phyloP scores from a whole-genome alignment of 2,888 invertebrate species.

The Cabera pusaria region DNA sequence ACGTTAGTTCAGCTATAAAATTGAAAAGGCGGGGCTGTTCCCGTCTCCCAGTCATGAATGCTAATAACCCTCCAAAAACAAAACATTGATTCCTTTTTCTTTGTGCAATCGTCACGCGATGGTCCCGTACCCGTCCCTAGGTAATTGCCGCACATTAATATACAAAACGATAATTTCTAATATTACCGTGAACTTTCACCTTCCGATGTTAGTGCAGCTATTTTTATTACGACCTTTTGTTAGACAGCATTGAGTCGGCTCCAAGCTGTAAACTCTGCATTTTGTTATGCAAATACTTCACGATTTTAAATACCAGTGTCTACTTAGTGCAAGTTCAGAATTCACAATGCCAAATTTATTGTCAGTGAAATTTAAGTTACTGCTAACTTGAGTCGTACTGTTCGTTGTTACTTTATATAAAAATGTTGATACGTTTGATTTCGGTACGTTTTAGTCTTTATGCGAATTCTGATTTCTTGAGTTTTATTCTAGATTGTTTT shows the following conservation, averaged over 20 bases:
- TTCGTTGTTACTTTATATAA: neutral
- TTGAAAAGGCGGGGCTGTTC: slow-evolving; percentile 34
- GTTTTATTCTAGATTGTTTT: too few relatives aligned
- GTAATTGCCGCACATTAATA: slow-evolving; percentile 71
- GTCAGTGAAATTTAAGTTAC: slow-evolving; percentile 1
- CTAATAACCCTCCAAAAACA: slow-evolving; percentile 46
- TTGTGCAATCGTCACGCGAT: slow-evolving; percentile 60
- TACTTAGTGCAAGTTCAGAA: slow-evolving; percentile 11
- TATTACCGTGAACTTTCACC: slow-evolving; percentile 71
- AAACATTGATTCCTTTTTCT: slow-evolving; percentile 57
- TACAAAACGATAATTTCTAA: slow-evolving; percentile 62
- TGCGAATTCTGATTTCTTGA: too few relatives aligned
- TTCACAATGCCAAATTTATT: slow-evolving; percentile 13
- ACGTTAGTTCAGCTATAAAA: slow-evolving; percentile 21
- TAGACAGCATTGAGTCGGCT: slow-evolving; percentile 35
- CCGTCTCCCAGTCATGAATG: slow-evolving; percentile 42
- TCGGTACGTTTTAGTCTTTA: too few relatives aligned
- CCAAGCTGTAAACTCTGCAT: slow-evolving; percentile 32
- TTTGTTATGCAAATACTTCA: slow-evolving; percentile 25
- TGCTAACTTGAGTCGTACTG: too few relatives aligned
- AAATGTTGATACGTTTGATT: too few relatives aligned
- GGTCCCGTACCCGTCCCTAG: slow-evolving; percentile 63
- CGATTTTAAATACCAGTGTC: slow-evolving; percentile 12
- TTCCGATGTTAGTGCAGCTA: slow-evolving; percentile 47
- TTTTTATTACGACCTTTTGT: slow-evolving; percentile 57